phyloP scores from a whole-genome alignment of 2,113 vertebrate species.

The Poeciliopsis occidentalis region DNA sequence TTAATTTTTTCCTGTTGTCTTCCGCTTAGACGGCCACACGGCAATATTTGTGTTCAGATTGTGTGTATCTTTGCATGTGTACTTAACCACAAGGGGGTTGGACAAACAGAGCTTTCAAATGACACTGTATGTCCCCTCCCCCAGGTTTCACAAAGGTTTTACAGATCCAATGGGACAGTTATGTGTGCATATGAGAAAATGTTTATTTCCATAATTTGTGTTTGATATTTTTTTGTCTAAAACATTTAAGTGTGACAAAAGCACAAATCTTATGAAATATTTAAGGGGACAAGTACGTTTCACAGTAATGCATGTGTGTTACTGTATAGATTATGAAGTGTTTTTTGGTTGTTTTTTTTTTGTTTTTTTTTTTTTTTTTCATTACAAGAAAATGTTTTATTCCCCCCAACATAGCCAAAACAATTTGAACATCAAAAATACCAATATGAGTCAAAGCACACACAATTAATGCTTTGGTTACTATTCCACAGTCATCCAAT shows the following conservation, averaged over 20 bases:
- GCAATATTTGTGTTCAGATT: background rate
- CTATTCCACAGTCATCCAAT: background rate
- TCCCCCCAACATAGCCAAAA: background rate
- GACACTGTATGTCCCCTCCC: conserved; percentile 43
- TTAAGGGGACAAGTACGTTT: background rate
- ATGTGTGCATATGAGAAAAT: conserved; percentile 8
- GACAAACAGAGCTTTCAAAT: conserved; percentile 37
- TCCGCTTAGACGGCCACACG: background rate
- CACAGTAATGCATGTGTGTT: background rate
- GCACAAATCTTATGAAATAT: background rate
- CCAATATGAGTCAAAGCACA: background rate
- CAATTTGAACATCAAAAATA: background rate
- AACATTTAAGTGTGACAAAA: background rate
- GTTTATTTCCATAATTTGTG: background rate
- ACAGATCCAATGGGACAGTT: conserved; percentile 55
- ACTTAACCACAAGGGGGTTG: conserved; percentile 20
- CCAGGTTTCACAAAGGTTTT: conserved; percentile 34
- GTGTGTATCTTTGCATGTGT: background rate
- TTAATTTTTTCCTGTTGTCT: background rate
- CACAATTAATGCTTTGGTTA: background rate
- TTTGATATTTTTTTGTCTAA: background rate
- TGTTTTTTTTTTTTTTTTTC: too few species aligned
- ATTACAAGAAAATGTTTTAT: background rate
- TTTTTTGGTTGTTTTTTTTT: background rate
- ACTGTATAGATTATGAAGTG: too few species aligned